Base-by-base conservation (phyloP, 2,888 invertebrate species). In the Anthophora plumipes region DNA sequence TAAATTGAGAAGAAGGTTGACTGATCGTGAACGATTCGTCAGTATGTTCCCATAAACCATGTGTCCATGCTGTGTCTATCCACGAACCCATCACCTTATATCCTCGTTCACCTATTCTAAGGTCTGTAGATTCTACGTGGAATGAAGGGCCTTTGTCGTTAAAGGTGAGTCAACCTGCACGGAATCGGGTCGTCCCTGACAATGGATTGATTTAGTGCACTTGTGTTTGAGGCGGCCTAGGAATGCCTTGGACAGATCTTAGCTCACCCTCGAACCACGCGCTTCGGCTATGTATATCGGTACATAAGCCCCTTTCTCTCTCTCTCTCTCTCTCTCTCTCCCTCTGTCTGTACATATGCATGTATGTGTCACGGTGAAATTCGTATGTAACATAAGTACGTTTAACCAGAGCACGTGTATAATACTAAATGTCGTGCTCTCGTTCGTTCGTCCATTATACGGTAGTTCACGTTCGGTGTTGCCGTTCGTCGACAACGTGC, bases 201-300 rank as follows among this genome's bases (percentile, higher is more conserved):
- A 91, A 90, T 90, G 78, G 90, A 91, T 91, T 91, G 91, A 91
- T 91, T 90, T 90, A 89, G 89, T 90, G 90, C 88, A 89, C 90
- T 90, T 86, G 88, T 80, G 89, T 86, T 82, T 52, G 87, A 87
- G 82, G 55, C 81, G 70, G 59, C n/a, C 76, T 52, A 74, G 80
- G 83, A 84, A 85, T 87, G 87, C 74, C 85, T 85, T 69, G 39
- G 82, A 85, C 83, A 79, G 85, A 82, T 81, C 86, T 85, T 78
- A 70, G 78, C 74, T 69, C 41, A 55, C 67, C 69, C 79, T 77
- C 69, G 57, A 46, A 31, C n/a, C 39, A 60, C 48, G 61, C 60
- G 68, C 60, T 48, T 5, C 6, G 9, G 0, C 6, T 5, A 43
- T 20, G 63, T 52, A 41, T 70, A 31, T 79, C 50, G 77, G 71